Evolutionary conservation across 2,113 vertebrate genomes (phyloP), one percentile per base, ranked within the genome.

Genomic region (Puntigrus tetrazona): DNA sequence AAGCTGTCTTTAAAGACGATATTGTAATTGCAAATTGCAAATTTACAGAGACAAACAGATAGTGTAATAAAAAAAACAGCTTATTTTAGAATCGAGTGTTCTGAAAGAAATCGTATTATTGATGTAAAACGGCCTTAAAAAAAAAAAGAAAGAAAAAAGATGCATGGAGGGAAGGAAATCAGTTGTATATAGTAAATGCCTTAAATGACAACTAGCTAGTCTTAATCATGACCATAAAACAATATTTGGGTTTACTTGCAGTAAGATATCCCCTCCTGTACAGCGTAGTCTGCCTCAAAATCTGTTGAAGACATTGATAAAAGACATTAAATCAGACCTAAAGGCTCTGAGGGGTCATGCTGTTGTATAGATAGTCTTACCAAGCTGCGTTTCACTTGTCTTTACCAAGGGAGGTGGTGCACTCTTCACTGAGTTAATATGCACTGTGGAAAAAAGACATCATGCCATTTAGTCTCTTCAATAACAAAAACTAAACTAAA

Each of bases 261-360:
- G 0, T 8, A 92, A 0, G 0, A 91, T 31, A 85, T 94, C 93
- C 20, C 91, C 57, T 92, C 90, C 3, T 31, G 0, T 18, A 90
- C 0, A 3, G 25, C 67, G 0, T 25, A 0, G 1, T 79, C 1
- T 0, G 10, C 5, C 16, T 59, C 29, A 36, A 67, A 5, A 36
- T 61, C 78, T 81, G 52, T 57, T 22, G 16, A 79, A 61, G 14
- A 80, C 11, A 78, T 59, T 43, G 47, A 65, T 3, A 34, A 3
- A n/a, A 14, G 1, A 50, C n/a, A 50, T 5, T 52, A 7, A 52
- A 25, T 34, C 36, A 61, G 25, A 16, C 1, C n/a, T 29, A 50
- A 29, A 74, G 6, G 7, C 22, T 55, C 29, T 78, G 7, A 57
- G 36, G 20, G 8, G 20, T 22, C n/a, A 45, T 36, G 31, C 0